These are phyloP conservation scores for Neotoma lepida DNA, from an alignment of 2,113 vertebrate species.

Conservation along the genomic window DNA sequence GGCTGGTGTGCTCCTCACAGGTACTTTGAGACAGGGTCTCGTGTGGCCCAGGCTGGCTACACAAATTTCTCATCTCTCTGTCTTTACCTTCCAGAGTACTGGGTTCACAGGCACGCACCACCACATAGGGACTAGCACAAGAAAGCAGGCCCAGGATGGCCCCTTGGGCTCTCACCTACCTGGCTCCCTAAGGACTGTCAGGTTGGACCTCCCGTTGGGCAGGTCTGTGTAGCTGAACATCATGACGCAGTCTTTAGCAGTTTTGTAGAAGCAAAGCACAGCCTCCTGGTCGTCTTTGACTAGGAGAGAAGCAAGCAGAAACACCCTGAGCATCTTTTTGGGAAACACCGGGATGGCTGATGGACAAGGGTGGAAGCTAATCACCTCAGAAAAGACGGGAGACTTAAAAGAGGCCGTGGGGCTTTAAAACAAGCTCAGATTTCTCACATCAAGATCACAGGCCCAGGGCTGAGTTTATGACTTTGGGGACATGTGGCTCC, in stretches of 20 bases:
- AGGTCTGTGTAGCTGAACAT: slow-evolving; percentile 96
- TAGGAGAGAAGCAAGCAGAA: slow-evolving; percentile 77
- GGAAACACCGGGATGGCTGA: accelerated
- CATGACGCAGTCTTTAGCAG: slow-evolving; percentile 95
- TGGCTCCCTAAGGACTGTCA: slow-evolving; percentile 94
- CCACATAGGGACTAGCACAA: neutral
- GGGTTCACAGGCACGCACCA: neutral
- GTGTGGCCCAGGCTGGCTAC: neutral
- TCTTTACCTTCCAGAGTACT: neutral
- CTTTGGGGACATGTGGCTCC: slow-evolving; percentile 18
- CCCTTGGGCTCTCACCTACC: slow-evolving; percentile 81
- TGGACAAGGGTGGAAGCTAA: neutral
- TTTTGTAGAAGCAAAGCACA: slow-evolving; percentile 94
- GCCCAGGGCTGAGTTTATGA: neutral
- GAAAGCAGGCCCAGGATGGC: neutral
- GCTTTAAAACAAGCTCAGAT: neutral
- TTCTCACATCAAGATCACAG: neutral
- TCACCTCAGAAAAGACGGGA: neutral
- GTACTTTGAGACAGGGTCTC: neutral
- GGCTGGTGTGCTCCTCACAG: too few species aligned
- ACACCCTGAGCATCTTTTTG: neutral
- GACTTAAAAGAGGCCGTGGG: neutral
- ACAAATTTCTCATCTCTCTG: neutral
- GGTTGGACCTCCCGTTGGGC: slow-evolving; percentile 91
- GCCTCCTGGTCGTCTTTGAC: slow-evolving; percentile 89